Conservation (phyloP, 2,113 vertebrate species). For the Halichoeres trimaculatus region DNA sequence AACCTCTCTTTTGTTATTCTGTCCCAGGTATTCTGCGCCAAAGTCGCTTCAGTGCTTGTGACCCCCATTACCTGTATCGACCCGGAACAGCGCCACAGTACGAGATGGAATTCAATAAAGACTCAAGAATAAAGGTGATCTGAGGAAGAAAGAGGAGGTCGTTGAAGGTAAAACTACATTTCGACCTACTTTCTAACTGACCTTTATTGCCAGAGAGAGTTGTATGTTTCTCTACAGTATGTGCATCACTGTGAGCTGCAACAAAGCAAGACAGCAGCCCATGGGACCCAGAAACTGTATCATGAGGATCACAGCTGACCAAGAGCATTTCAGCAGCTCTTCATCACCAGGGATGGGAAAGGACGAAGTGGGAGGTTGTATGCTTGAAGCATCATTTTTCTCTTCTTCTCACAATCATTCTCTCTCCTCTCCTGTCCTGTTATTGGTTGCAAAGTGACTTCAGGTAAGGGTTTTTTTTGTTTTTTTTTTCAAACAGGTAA, state of each 20-base stretch:
- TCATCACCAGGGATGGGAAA: conserved; percentile 38
- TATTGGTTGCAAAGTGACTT: neutral
- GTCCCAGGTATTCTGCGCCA: conserved; percentile 13
- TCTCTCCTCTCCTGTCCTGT: neutral
- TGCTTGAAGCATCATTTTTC: neutral
- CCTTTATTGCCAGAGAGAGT: conserved; percentile 8
- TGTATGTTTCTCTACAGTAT: conserved; percentile 4
- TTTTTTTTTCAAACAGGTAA: no score
- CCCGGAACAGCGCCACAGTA: conserved; percentile 5
- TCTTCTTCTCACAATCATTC: neutral
- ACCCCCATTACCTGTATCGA: neutral
- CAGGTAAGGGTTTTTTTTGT: neutral
- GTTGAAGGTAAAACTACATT: conserved; percentile 1
- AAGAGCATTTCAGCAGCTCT: conserved; percentile 24
- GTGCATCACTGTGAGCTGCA: conserved; percentile 9
- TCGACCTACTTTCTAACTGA: conserved; percentile 22
- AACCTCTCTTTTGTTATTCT: conserved; percentile 31
- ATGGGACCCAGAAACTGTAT: conserved; percentile 16
- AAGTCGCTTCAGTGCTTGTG: conserved; percentile 16
- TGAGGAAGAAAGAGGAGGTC: conserved; percentile 21
- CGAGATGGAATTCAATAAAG: conserved; percentile 3
- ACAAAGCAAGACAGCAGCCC: conserved; percentile 5
- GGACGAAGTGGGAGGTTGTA: conserved; percentile 17
- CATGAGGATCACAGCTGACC: conserved; percentile 23
- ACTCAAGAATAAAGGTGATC: conserved; percentile 25